A percentile compares a stretch with the other conserved stretches of the same genome.
phyloP scores from a whole-genome alignment of 2,888 invertebrate species.

The Cheiracanthium punctorium region DNA sequence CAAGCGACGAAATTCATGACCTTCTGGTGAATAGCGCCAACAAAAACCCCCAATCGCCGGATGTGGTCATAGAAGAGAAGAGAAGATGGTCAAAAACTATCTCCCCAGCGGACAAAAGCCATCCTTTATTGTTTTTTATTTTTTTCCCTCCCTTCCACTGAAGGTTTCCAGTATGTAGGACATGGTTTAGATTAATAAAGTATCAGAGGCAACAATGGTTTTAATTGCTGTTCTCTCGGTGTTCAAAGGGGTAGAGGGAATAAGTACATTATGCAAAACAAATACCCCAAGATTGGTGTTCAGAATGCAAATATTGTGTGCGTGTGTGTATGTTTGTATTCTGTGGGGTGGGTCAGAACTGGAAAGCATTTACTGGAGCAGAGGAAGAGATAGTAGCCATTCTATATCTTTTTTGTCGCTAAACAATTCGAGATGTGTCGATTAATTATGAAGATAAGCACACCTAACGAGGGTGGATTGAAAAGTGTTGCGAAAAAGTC shows the following conservation, averaged over 20 bases:
- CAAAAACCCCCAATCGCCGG: background rate
- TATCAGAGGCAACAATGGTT: background rate
- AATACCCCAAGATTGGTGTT: background rate
- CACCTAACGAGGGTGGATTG: background rate
- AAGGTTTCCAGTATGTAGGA: slow-evolving; percentile 12
- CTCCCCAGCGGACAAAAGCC: background rate
- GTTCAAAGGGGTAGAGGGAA: background rate
- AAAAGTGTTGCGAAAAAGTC: background rate
- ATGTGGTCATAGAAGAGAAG: background rate
- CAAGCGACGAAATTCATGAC: background rate
- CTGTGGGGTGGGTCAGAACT: too few species aligned
- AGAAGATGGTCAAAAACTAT: background rate
- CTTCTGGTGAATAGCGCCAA: background rate
- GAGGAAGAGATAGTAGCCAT: background rate
- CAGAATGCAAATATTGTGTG: background rate
- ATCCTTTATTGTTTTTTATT: background rate
- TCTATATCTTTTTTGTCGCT: background rate
- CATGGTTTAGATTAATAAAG: background rate
- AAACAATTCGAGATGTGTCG: background rate
- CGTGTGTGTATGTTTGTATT: background rate
- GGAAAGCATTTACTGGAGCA: background rate
- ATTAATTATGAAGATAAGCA: background rate
- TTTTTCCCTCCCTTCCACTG: too few species aligned
- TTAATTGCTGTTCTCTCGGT: background rate
- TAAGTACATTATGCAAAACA: slow-evolving; percentile 9